Evolutionary conservation across 2,888 invertebrate genomes (phyloP), one percentile per base, ranked within the genome.

Genomic region (Mythimna vitellina): DNA sequence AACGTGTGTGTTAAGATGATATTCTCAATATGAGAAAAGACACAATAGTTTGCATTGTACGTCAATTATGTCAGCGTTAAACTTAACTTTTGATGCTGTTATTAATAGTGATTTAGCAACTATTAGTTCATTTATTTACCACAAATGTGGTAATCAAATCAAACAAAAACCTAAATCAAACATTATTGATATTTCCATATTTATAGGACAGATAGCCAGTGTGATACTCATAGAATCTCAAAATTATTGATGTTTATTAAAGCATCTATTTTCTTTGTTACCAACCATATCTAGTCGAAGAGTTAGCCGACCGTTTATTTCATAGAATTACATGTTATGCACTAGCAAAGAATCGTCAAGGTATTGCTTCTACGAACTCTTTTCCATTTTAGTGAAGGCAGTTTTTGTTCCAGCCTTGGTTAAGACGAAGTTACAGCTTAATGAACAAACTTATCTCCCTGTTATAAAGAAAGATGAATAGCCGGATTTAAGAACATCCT

Each of bases 351-450:
- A 85, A 83, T 78, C 74, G 65, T 72, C 74, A 80, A 80, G 82
- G 82, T 70, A 79, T 84, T 82, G 68, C 78, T 85, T 87, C 87
- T 73, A 74, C 70, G 85, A 87, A 87, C 80, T 81, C 71, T 75
- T 82, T 85, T 67, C 89, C 90, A 83, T 89, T 89, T 90, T 87
- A 77, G 73, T 76, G 73, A 73, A 73, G 74, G 70, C 70, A 74
- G 86, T 87, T 89, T 88, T 90, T 88, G 73, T 72, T 72, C 56
- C 72, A 76, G 81, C 78, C 69, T 78, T 78, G 79, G 80, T 88
- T 88, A 89, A 89, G 87, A 84, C 70, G 84, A 88, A 87, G 88
- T 84, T 83, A 68, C 67, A 60, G 65, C 73, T 78, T 77, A 80
- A 80, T 74, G 73, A 80, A 77, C 73, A 70, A 76, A 76, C 64